Conservation (phyloP, 2,113 vertebrate genomes). For the Trichechus manatus region DNA sequence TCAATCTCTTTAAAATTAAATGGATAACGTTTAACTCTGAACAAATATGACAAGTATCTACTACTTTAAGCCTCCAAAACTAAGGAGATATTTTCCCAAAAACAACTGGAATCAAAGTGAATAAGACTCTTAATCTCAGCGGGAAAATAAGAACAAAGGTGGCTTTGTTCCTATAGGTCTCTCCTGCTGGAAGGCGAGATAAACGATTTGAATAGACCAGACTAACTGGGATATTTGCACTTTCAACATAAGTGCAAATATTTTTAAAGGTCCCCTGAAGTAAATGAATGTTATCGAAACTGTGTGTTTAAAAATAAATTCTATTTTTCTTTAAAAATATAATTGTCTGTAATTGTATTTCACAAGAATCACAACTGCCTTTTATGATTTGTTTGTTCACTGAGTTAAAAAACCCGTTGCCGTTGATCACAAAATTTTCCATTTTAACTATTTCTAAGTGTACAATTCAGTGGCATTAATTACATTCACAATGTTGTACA, state of each 20-base stretch:
- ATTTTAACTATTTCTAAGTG: not conserved
- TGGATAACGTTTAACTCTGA: not conserved
- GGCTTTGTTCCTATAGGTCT: not conserved
- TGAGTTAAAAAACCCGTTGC: not conserved
- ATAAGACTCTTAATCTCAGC: not conserved
- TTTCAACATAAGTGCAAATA: slow-evolving; percentile 8
- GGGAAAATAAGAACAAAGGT: slow-evolving; percentile 10
- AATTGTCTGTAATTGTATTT: not conserved
- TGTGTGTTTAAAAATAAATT: slow-evolving; percentile 10
- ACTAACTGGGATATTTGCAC: not conserved
- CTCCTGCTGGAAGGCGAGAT: not conserved
- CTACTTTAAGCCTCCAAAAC: not conserved
- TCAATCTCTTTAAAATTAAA: slow-evolving; percentile 56
- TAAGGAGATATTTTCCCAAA: not conserved
- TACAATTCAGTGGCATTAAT: not conserved
- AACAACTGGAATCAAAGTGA: not conserved
- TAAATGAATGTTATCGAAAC: slow-evolving; percentile 4
- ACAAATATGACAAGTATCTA: slow-evolving; percentile 29
- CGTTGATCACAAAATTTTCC: not conserved
- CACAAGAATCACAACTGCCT: slow-evolving; percentile 10
- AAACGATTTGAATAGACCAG: not conserved
- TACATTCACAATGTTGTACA: not conserved
- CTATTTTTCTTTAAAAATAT: slow-evolving; percentile 32
- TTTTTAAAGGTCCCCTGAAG: slow-evolving; percentile 15
- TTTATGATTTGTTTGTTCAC: not conserved